Percentiles rank a stretch among this genome's conserved stretches.
Evolutionary conservation across 2,888 invertebrate genomes (phyloP).

Genomic region (Platycnemis pennipes): DNA sequence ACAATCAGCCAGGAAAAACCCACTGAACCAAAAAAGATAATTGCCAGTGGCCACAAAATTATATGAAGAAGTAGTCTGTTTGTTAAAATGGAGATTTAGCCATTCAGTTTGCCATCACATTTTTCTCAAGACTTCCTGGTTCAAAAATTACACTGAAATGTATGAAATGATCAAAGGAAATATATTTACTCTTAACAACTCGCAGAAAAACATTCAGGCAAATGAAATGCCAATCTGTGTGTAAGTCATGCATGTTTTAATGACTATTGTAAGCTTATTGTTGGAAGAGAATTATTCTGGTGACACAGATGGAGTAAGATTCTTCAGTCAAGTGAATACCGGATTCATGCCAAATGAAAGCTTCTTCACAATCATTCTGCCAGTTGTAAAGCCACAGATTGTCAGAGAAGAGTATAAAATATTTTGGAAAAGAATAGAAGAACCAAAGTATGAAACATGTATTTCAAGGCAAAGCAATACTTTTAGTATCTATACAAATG

Average conservation of each 20-base stretch:
- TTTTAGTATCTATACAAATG: neutral
- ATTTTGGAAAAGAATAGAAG: conserved; percentile 26
- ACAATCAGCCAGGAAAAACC: conserved; percentile 62
- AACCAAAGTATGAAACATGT: conserved; percentile 10
- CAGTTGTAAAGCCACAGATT: conserved; percentile 49
- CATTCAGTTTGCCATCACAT: conserved; percentile 51
- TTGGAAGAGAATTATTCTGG: conserved; percentile 46
- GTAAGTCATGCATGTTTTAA: conserved; percentile 55
- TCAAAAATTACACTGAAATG: neutral
- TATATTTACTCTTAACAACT: neutral
- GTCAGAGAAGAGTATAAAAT: neutral
- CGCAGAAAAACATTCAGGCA: conserved; percentile 36
- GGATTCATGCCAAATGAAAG: conserved; percentile 66
- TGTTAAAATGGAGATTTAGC: conserved; percentile 35
- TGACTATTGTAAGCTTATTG: conserved; percentile 51
- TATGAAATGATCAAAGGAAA: neutral
- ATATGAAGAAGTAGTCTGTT: conserved; percentile 11
- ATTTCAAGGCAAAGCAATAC: neutral
- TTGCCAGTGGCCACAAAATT: conserved; percentile 52
- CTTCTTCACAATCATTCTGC: conserved; percentile 65
- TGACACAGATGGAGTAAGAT: conserved; percentile 56
- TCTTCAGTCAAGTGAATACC: conserved; percentile 57
- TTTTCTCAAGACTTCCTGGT: neutral
- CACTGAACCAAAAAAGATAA: conserved; percentile 54
- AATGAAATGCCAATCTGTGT: conserved; percentile 59